Conservation (phyloP, 2,888 invertebrate species). For the Caenorhabditis sp. region DNA sequence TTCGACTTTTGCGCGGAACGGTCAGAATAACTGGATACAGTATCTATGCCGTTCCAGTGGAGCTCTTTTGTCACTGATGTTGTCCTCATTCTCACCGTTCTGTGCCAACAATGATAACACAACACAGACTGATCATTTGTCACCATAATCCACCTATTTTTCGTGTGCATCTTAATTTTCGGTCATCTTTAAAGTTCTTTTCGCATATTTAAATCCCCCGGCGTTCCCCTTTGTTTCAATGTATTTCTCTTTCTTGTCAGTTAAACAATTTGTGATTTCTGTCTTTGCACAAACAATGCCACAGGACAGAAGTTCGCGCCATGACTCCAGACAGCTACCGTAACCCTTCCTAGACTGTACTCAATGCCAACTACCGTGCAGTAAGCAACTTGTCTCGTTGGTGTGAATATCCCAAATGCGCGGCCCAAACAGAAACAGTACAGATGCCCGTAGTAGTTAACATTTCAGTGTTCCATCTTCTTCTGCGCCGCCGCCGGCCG, state of each 20-base stretch:
- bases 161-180: neutral
- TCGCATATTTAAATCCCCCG: neutral
- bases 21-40: too few relatives aligned
- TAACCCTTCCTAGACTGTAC: neutral
- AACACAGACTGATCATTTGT: neutral
- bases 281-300: neutral
- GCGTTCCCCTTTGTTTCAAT: neutral
- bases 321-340: neutral
- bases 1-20: too few relatives aligned
- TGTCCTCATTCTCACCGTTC: neutral
- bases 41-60: too few relatives aligned
- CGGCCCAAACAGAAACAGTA: constrained; percentile 1
- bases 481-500: neutral
- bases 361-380: neutral
- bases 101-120: neutral
- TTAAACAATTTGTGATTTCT: constrained; percentile 1
- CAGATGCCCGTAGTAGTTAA: neutral
- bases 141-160: neutral
- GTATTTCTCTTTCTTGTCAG: neutral
- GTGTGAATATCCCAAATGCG: constrained; percentile 7
- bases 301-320: neutral
- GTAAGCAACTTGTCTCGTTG: neutral
- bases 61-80: neutral
- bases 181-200: neutral
- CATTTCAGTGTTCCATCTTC: neutral